Evolutionary conservation across 2,888 invertebrate species (phyloP), one percentile per base, ranked within the genome.

Genomic region (Hetaerina titia): DNA sequence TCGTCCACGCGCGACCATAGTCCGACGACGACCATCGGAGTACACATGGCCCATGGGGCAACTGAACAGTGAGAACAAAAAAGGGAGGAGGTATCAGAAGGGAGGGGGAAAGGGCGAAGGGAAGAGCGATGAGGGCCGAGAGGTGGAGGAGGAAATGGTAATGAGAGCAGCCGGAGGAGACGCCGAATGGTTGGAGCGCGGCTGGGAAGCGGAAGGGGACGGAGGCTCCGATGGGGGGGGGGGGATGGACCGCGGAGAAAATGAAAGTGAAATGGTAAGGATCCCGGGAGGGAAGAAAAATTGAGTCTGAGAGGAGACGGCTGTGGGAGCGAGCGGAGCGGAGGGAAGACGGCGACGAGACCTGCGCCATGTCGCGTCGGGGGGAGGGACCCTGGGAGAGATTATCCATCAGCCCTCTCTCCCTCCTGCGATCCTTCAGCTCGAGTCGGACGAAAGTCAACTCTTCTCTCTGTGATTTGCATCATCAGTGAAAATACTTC

Each of bases 241-340:
- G 57, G 22, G 22, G n/a, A 58, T 89, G 57, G 89, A 56, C 22
- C 89, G 58, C 8, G 56, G 92, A 45, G 17, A 25, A 13, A 31
- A 22, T n/a, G 92, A 74, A 81, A 69, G 69, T 69, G 92, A 56
- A 69, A 92, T 63, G 69, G 92, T 92, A 64, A 92, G 56, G 69
- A 92, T 92, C 92, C 56, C 56, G n/a, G 19, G n/a, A 92, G 69
- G 56, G 92, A 92, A 92, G 92, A 92, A 92, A 92, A 92, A 92
- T 74, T 74, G 92, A 92, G 92, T 92, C n/a, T 56, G 69, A 92
- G 69, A 9, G 56, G 19, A 9, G 56, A 69, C 92, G 92, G 92
- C 92, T 92, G 19, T 69, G 9, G 31, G 89, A 58, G 56, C 57
- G 58, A 81, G 8, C 11, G 81, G 31, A 22, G 81, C n/a, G 25